Evolutionary conservation across 1,140 invertebrate genomes (phyloP), one percentile per base, ranked within the genome.

Genomic region (Drosophila bocki): DNA sequence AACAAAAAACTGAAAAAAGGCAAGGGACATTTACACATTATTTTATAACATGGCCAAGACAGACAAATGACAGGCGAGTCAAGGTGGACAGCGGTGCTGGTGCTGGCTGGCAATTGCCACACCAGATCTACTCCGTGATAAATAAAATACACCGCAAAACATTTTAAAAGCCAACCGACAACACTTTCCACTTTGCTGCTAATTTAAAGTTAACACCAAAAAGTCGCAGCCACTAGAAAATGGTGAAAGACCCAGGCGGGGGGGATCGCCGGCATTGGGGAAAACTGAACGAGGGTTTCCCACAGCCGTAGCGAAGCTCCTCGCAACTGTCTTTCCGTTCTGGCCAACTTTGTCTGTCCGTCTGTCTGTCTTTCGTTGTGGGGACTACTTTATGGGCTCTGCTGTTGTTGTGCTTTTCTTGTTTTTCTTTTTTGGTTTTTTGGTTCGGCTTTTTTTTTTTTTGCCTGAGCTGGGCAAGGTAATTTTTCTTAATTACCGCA

Each of bases 401-500:
- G 48, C 63, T 65, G 48, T 48, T 41, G 54, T 69, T 80, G 63
- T 70, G 39, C 69, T 54, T 62, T 81, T 59, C 58, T 63, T 65
- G 60, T 48, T 57, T 82, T 67, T 57, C 63, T 69, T 58, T 62
- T 78, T 22, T 78, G 67, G 19, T 56, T 64, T 57, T 53, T 15
- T 35, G 42, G 42, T 53, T 26, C 41, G 35, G 51, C 45, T 64
- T 63, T 47, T 67, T 62, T 47, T 67, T 62, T 33, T 76, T 75
- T 54, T 63, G 53, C 61, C 33, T 62, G 68, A 71, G 60, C 69
- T 75, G 63, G 65, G 75, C 67, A 83, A 87, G 84, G 85, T 90
- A 90, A 90, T 90, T 90, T 90, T 90, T 90, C 85, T 90, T 90
- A 90, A 90, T 90, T 90, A 90, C 85, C 85, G 67, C 80, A 90